Conservation (phyloP, 1,140 invertebrate genomes). For the Temnothorax curvispinosus region DNA sequence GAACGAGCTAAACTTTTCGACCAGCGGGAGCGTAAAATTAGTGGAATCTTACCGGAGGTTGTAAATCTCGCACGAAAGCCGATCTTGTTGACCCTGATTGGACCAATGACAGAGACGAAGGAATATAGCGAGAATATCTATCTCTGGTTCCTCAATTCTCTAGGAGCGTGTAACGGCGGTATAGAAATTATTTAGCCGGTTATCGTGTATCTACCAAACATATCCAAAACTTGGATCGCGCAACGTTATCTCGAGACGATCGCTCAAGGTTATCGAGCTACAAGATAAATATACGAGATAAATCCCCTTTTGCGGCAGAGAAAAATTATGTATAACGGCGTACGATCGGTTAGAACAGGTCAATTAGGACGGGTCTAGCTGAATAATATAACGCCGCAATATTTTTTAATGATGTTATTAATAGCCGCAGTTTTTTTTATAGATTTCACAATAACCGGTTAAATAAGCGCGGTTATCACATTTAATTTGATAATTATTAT, state of each 20-base stretch:
- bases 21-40: constrained; percentile 59
- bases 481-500: not conserved
- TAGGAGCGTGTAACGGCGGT: constrained; percentile 31
- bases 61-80: constrained; percentile 71
- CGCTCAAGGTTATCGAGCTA: not conserved
- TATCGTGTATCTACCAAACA: constrained; percentile 5
- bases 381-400: not conserved
- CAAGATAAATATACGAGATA: not conserved
- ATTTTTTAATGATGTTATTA: constrained; percentile 3
- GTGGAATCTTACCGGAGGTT: constrained; percentile 68
- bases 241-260: constrained; percentile 32
- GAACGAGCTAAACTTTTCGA: constrained; percentile 61
- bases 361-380: not conserved
- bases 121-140: constrained; percentile 17
- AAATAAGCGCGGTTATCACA: not conserved
- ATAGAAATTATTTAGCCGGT: constrained; percentile 55
- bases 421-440: not conserved
- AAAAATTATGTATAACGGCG: constrained; percentile 1
- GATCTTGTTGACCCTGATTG: constrained; percentile 75
- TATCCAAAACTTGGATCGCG: constrained; percentile 43
- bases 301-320: not conserved
- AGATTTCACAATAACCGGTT: not conserved
- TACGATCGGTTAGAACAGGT: not conserved
- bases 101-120: constrained; percentile 46
- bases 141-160: constrained; percentile 61